Conservation (phyloP, 2,888 invertebrate genomes). For the Scaptomyza tumidula region DNA sequence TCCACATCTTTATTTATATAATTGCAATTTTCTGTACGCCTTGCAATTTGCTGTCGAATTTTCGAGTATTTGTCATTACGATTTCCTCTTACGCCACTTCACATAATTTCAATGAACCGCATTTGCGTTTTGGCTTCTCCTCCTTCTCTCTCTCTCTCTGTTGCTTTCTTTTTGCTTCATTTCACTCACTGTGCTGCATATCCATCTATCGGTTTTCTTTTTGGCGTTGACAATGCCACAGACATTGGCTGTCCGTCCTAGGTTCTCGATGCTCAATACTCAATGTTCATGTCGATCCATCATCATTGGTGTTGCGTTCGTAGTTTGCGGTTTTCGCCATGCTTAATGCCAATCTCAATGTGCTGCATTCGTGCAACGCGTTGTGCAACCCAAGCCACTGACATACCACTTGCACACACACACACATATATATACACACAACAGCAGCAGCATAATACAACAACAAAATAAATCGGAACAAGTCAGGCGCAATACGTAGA, state of each 20-base stretch:
- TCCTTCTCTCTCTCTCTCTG: background rate
- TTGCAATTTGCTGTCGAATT: constrained; percentile 53
- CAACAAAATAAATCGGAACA: constrained; percentile 57
- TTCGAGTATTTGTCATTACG: no score
- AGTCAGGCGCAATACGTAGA: constrained; percentile 72
- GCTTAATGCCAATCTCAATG: constrained; percentile 72
- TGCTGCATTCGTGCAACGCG: constrained; percentile 15
- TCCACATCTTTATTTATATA: constrained; percentile 6
- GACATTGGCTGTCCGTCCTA: constrained; percentile 21
- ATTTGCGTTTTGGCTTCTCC: constrained; percentile 56
- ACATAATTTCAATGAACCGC: constrained; percentile 74
- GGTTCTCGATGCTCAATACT: constrained; percentile 7
- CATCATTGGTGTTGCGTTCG: constrained; percentile 53
- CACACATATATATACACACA: background rate
- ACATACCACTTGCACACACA: background rate
- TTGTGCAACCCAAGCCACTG: constrained; percentile 1
- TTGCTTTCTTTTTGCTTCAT: constrained; percentile 12
- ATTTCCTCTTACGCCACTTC: constrained; percentile 1
- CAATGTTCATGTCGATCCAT: constrained; percentile 33
- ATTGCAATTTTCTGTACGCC: constrained; percentile 35
- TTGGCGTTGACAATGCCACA: constrained; percentile 59
- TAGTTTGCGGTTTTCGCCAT: constrained; percentile 63
- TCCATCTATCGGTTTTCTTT: constrained; percentile 32
- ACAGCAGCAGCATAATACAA: background rate
- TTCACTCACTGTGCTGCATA: constrained; percentile 12